Base-by-base conservation (phyloP, 2,888 invertebrate species). In the Euzophera pinguis region DNA sequence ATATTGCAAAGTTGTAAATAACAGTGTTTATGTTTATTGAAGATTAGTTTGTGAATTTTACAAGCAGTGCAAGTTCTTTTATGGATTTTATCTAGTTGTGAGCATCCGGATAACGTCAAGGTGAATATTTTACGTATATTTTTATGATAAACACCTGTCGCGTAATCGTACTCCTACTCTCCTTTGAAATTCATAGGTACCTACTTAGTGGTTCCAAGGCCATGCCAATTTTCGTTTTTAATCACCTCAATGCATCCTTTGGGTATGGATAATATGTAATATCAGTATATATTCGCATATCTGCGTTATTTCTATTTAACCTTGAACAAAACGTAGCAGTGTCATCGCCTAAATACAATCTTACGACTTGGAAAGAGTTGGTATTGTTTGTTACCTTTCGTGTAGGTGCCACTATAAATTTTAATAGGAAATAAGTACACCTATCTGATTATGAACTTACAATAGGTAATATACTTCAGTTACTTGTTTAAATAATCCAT, bases 1-100 rank as follows among this genome's bases (percentile, higher is more conserved):
- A 88, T 87, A 87, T 76, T 83, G 77, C 63, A 69, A 66, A 74
- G 67, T 71, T 75, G 76, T 79, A 78, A 81, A 84, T 83, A 81
- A 62, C 64, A 58, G 63, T 64, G 70, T 67, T 69, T 63, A 58
- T 61, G 64, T 57, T 64, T 70, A 61, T 63, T 59, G 50, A 35
- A 39, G 39, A 53, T 55, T 52, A 45, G 55, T 59, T 61, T 61
- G 60, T 67, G 60, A 35, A 59, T 67, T 64, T 59, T 56, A 61
- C 57, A 59, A 54, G 58, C 57, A 60, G 74, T 73, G 71, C 59
- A 64, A 66, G 77, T 83, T 78, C 22, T 76, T 84, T 71, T 75
- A 80, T 81, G 80, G 76, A 73, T 74, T 61, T 53, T 63, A 58
- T 64, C 52, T 53, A 50, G 41, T 12, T 47, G 52, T 60, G 58